These are phyloP conservation scores for Choristoneura fumiferana DNA, from an alignment of 1,140 invertebrate genomes.

Conservation along the genomic window DNA sequence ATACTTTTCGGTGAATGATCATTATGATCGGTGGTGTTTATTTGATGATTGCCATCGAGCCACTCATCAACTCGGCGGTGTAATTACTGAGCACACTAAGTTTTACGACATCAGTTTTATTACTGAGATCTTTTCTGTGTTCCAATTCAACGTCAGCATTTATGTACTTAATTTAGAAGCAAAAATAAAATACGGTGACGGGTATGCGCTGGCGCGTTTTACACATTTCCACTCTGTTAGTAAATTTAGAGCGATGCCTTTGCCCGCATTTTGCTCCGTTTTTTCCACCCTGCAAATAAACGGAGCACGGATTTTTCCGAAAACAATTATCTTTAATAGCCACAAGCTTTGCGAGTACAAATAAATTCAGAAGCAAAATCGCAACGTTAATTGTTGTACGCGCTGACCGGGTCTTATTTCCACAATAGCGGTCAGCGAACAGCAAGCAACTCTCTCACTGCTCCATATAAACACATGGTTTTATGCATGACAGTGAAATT, in stretches of 20 bases:
- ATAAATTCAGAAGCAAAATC: conserved; percentile 10
- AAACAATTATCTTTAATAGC: too few species aligned
- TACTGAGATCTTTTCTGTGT: conserved; percentile 25
- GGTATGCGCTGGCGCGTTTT: neutral
- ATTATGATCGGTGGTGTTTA: conserved; percentile 28
- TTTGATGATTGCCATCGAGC: conserved; percentile 38
- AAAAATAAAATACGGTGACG: too few species aligned
- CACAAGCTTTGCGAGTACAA: too few species aligned
- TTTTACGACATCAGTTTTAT: conserved; percentile 53
- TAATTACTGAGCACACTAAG: conserved; percentile 34
- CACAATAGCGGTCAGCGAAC: conserved; percentile 22
- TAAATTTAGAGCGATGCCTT: too few species aligned
- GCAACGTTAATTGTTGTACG: conserved; percentile 39
- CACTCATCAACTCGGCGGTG: conserved; percentile 19
- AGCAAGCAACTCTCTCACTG: conserved; percentile 25
- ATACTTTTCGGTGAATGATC: conserved; percentile 1
- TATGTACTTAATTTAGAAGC: conserved; percentile 5
- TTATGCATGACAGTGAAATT: conserved; percentile 71
- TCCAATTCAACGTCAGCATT: conserved; percentile 9
- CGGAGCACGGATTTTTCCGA: too few species aligned
- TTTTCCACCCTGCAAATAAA: too few species aligned
- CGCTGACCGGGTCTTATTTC: conserved; percentile 27
- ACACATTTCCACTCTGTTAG: neutral
- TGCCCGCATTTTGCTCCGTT: too few species aligned
- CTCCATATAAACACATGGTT: conserved; percentile 56